These are phyloP conservation scores for Panthera tigris DNA, from an alignment of 2,113 vertebrate species.

Conservation along the genomic window DNA sequence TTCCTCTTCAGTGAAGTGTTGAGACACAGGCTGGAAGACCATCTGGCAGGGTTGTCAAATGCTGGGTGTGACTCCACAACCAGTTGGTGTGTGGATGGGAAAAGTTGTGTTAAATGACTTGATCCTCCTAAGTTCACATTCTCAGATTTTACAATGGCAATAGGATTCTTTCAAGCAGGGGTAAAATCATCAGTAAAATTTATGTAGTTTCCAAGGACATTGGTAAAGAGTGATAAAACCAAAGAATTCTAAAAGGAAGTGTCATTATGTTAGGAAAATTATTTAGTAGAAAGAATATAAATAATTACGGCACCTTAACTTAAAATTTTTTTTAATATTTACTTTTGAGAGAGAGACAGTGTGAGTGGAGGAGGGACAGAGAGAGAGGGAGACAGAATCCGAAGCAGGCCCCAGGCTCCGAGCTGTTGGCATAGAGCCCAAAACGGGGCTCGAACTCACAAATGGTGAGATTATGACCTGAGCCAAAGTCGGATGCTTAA, in stretches of 20 bases:
- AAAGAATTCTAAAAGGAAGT: background rate
- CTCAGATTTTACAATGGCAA: background rate
- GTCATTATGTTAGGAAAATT: background rate
- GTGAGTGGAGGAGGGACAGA: no score
- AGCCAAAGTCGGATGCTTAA: no score
- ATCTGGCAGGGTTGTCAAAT: background rate
- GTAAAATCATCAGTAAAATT: background rate
- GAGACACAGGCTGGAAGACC: background rate
- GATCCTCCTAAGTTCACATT: background rate
- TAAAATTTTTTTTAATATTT: background rate
- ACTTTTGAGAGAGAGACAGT: no score
- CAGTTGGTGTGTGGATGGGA: background rate
- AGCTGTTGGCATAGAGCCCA: no score
- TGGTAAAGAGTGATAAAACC: background rate
- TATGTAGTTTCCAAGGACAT: background rate
- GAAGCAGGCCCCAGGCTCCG: no score
- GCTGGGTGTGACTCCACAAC: background rate
- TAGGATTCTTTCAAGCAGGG: background rate
- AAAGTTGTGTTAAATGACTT: background rate
- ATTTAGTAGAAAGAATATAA: background rate
- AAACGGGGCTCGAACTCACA: no score
- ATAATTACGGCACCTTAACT: background rate
- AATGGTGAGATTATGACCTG: no score
- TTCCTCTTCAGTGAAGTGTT: background rate
- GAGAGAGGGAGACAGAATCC: no score